These are phyloP conservation scores for Ornithorhynchus anatinus DNA, from an alignment of 2,113 vertebrate genomes.

Conservation along the genomic window DNA sequence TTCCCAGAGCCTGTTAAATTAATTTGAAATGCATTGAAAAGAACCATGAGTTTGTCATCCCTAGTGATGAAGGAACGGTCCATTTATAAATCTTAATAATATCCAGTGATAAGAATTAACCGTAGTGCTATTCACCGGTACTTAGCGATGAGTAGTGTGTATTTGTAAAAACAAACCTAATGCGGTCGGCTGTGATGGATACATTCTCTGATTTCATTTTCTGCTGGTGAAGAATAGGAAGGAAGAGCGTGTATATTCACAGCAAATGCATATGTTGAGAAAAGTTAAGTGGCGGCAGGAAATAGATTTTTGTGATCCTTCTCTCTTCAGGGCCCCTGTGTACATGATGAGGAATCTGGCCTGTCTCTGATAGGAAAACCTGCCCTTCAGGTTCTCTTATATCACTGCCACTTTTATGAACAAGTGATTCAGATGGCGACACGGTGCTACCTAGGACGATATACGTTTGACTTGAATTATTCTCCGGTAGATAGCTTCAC, in stretches of 20 bases:
- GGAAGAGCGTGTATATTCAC: too few species aligned
- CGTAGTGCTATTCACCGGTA: too few species aligned
- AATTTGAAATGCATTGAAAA: too few species aligned
- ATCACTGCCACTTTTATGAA: conserved; percentile 90
- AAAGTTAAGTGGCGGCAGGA: neutral
- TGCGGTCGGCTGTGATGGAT: neutral
- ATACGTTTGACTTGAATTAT: conserved; percentile 73
- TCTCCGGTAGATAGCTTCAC: conserved; percentile 8
- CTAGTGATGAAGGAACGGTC: too few species aligned
- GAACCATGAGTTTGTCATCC: too few species aligned
- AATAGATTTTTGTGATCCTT: neutral
- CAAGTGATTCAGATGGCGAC: conserved; percentile 80
- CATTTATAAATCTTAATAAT: too few species aligned
- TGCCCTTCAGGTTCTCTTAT: conserved; percentile 85
- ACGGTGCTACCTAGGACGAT: conserved; percentile 79
- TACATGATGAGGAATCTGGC: conserved; percentile 90
- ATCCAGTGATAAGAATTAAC: too few species aligned
- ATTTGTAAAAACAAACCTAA: too few species aligned
- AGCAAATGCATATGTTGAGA: too few species aligned
- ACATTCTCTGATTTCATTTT: neutral
- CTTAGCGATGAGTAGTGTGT: too few species aligned
- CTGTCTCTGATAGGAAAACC: conserved; percentile 84
- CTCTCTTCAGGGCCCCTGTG: conserved; percentile 83
- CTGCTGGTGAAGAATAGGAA: neutral
- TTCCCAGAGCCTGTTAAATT: too few species aligned